Evolutionary conservation across 2,113 vertebrate species (phyloP).

Genomic region (Elachura formosa): DNA sequence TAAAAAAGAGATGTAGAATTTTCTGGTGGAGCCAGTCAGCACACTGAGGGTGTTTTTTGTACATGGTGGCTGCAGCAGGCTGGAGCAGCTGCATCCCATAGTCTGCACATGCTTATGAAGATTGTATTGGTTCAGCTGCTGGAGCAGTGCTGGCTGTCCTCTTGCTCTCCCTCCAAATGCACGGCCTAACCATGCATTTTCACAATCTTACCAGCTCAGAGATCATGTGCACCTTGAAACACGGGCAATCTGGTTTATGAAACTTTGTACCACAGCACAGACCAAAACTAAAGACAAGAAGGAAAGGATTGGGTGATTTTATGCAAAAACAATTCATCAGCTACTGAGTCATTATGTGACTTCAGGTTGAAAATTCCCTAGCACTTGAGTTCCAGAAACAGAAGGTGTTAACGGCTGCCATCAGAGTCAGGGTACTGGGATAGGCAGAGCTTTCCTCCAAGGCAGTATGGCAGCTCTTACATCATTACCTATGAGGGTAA

Average conservation of each 20-base stretch:
- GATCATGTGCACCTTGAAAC: rapidly evolving
- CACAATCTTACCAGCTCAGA: background rate
- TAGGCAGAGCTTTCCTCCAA: background rate
- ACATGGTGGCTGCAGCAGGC: background rate
- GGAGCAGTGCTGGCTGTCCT: background rate
- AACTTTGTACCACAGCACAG: background rate
- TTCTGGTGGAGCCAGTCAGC: background rate
- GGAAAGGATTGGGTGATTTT: background rate
- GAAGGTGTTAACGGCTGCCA: background rate
- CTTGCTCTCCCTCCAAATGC: background rate
- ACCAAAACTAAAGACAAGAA: background rate
- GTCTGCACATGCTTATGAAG: background rate
- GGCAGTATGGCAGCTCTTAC: background rate
- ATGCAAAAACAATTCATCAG: background rate
- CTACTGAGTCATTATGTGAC: background rate
- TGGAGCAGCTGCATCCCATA: background rate
- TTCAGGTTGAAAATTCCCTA: background rate
- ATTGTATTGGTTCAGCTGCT: background rate
- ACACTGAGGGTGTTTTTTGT: background rate
- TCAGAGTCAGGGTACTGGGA: rapidly evolving
- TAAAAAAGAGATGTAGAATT: background rate
- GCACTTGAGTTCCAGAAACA: background rate
- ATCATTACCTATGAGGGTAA: background rate
- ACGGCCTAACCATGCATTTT: background rate
- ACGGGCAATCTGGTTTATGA: background rate